Evolutionary conservation across 2,113 vertebrate species (phyloP).

Genomic region (Pomatorhinus ruficollis): DNA sequence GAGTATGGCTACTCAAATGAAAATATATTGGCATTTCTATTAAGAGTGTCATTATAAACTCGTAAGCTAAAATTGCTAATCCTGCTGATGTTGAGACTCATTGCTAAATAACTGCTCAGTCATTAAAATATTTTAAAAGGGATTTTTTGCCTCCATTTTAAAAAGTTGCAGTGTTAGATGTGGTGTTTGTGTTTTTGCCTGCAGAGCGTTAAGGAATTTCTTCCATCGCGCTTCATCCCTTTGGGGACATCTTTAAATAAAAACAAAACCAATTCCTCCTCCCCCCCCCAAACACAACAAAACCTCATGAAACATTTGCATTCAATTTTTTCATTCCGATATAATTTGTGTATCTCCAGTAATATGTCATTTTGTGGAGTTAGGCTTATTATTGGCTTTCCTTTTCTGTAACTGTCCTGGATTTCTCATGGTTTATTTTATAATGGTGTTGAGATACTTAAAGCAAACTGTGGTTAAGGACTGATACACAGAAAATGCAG

Average conservation of each 20-base stretch:
- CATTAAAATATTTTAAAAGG: slow-evolving; percentile 7
- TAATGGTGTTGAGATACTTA: neutral
- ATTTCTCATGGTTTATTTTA: neutral
- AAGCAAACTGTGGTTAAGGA: neutral
- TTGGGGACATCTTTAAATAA: neutral
- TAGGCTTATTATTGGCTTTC: neutral
- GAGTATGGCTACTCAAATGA: neutral
- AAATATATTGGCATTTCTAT: slow-evolving; percentile 21
- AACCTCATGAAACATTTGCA: neutral
- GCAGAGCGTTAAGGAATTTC: slow-evolving; percentile 1
- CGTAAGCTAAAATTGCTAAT: slow-evolving; percentile 10
- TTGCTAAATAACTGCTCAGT: neutral
- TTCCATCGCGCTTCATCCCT: neutral
- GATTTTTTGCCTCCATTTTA: neutral
- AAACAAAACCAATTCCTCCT: neutral
- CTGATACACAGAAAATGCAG: neutral
- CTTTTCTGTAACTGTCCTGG: neutral
- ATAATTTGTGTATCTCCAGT: neutral
- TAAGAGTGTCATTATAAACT: neutral
- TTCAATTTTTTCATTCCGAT: neutral
- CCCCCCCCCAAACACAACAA: neutral
- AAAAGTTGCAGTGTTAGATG: slow-evolving; percentile 1
- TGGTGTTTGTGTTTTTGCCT: slow-evolving; percentile 35
- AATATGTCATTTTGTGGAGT: neutral
- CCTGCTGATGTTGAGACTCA: slow-evolving; percentile 2